A percentile compares a stretch with the other conserved stretches of the same genome.
Evolutionary conservation across 2,113 vertebrate genomes (phyloP).

Genomic region (Fulica atra): DNA sequence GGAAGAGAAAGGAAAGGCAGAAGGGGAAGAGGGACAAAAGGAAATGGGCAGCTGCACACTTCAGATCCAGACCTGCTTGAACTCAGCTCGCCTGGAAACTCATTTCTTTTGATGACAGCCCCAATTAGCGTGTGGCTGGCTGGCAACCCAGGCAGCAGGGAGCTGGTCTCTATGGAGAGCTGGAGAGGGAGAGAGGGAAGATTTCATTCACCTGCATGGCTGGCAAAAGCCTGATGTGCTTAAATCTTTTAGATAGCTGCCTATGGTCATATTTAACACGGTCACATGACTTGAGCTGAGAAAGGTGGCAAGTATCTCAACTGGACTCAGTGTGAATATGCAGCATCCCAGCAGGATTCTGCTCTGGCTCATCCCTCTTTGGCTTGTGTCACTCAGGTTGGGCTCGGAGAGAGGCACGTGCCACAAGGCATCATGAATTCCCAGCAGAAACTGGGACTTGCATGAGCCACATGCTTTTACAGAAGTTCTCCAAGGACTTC

Average conservation of each 20-base stretch:
- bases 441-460: neutral
- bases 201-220: neutral
- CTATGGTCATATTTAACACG: neutral
- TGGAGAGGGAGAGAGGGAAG: neutral
- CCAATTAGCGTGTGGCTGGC: neutral
- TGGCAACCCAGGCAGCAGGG: neutral
- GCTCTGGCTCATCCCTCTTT: neutral
- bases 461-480: neutral
- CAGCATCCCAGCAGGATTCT: neutral
- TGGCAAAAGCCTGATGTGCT: neutral
- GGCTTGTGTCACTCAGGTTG: neutral
- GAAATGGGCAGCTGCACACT: neutral
- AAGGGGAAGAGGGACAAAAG: neutral
- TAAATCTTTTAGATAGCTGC: neutral
- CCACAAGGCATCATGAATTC: neutral
- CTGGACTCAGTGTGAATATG: neutral
- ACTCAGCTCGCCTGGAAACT: neutral
- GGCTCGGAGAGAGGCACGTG: neutral
- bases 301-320: neutral
- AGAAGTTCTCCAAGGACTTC: neutral
- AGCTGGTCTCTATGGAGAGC: neutral
- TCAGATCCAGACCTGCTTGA: slow-evolving; percentile 9
- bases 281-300: neutral
- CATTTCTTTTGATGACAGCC: neutral
- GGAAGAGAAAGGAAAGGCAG: neutral